These are phyloP conservation scores for Zosterops borbonicus DNA, from an alignment of 2,113 vertebrate genomes.

Conservation along the genomic window DNA sequence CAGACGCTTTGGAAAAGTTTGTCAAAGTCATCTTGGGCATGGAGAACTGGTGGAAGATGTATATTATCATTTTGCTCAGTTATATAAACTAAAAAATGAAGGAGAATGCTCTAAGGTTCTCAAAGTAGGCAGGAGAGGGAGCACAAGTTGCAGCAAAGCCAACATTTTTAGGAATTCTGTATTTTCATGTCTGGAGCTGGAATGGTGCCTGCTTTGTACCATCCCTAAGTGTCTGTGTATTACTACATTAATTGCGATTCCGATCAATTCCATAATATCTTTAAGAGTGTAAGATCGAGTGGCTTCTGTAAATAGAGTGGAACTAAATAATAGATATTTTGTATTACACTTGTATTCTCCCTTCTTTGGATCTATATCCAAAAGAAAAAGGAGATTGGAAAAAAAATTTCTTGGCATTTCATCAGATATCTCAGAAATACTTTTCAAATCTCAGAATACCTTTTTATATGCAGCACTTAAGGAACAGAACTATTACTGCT, in stretches of 20 bases:
- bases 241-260: not conserved
- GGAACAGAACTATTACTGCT: not conserved
- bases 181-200: not conserved
- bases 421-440: not conserved
- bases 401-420: not conserved
- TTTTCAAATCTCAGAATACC: not conserved
- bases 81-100: not conserved
- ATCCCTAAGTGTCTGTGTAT: not conserved
- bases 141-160: not conserved
- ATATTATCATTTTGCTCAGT: not conserved
- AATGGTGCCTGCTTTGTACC: not conserved
- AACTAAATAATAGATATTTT: not conserved
- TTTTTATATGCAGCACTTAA: not conserved
- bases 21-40: not conserved
- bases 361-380: not conserved
- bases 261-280: not conserved
- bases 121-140: slow-evolving; percentile 11
- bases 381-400: not conserved
- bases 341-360: not conserved
- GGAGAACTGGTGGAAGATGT: not conserved
- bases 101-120: not conserved
- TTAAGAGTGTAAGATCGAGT: not conserved
- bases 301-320: not conserved
- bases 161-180: not conserved
- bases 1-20: not conserved